Percentiles rank a stretch among this genome's conserved stretches.
Conservation (phyloP, 2,113 vertebrate genomes). For the Psettodes erumei region DNA sequence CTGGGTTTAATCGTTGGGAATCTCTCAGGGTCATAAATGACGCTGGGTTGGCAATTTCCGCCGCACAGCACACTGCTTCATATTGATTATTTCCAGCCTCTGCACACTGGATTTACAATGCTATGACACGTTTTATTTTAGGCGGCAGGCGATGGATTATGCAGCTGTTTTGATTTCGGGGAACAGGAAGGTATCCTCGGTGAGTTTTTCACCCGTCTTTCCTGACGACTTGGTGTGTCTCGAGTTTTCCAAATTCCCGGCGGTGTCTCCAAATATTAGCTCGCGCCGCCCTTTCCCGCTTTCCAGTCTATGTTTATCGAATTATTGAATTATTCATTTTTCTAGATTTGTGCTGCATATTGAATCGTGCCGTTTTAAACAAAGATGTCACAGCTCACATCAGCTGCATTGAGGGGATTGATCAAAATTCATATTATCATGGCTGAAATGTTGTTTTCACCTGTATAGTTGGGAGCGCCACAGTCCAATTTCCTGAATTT, state of each 20-base stretch:
- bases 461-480: conserved; percentile 8
- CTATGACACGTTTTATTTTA: not conserved
- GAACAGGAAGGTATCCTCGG: not conserved
- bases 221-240: conserved; percentile 2
- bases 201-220: not conserved
- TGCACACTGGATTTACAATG: not conserved
- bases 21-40: conserved; percentile 22
- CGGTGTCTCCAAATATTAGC: not conserved
- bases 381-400: conserved; percentile 27
- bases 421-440: conserved; percentile 45
- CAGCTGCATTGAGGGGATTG: conserved; percentile 38
- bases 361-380: conserved; percentile 27
- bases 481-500: conserved; percentile 49
- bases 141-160: not conserved
- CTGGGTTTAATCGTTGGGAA: conserved; percentile 26
- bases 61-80: not conserved
- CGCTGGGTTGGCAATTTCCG: conserved; percentile 15
- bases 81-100: not conserved
- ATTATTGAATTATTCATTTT: conserved; percentile 49
- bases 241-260: not conserved
- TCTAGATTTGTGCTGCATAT: conserved; percentile 25
- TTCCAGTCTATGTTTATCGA: conserved; percentile 24
- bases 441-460: conserved; percentile 22
- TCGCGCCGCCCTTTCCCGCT: not conserved
- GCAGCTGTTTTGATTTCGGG: not conserved